Conservation (phyloP, 2,797 vertebrate genomes). For the Chelon labrosus region DNA sequence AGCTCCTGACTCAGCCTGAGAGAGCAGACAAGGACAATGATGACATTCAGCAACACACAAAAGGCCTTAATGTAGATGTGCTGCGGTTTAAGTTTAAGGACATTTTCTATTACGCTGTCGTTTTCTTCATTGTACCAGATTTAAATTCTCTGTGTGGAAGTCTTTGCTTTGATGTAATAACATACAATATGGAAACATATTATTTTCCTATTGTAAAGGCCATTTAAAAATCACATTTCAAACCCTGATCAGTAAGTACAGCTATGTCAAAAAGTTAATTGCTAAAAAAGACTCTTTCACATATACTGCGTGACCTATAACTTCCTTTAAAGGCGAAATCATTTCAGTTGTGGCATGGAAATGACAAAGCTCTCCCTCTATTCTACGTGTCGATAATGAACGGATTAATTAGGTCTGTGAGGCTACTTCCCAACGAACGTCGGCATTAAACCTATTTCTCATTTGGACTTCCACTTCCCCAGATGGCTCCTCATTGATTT, state of each 20-base stretch:
- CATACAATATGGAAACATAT: too few species aligned
- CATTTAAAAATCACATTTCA: not conserved
- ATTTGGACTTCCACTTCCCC: constrained; percentile 72
- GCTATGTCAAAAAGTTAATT: constrained; percentile 8
- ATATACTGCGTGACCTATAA: constrained; percentile 25
- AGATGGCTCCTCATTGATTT: constrained; percentile 78
- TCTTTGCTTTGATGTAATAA: too few species aligned
- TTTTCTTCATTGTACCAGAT: not conserved
- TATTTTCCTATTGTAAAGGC: too few species aligned
- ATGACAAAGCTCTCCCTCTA: constrained; percentile 45
- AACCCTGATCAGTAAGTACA: not conserved
- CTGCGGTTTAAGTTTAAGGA: constrained; percentile 30
- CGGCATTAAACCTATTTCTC: constrained; percentile 67
- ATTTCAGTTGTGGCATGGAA: constrained; percentile 55
- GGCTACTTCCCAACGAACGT: constrained; percentile 67
- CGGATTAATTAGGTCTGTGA: constrained; percentile 75
- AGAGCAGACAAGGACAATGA: constrained; percentile 62
- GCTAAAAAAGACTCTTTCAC: not conserved
- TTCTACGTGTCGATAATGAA: constrained; percentile 60
- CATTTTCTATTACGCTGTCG: not conserved
- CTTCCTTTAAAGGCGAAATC: constrained; percentile 36
- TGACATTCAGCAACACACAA: constrained; percentile 45
- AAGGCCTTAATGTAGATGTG: constrained; percentile 43
- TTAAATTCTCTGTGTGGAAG: not conserved
- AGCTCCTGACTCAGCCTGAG: constrained; percentile 49